Percentiles rank a stretch among this genome's conserved stretches.
Evolutionary conservation across 2,888 invertebrate species (phyloP).

Genomic region (Erebia ligea): DNA sequence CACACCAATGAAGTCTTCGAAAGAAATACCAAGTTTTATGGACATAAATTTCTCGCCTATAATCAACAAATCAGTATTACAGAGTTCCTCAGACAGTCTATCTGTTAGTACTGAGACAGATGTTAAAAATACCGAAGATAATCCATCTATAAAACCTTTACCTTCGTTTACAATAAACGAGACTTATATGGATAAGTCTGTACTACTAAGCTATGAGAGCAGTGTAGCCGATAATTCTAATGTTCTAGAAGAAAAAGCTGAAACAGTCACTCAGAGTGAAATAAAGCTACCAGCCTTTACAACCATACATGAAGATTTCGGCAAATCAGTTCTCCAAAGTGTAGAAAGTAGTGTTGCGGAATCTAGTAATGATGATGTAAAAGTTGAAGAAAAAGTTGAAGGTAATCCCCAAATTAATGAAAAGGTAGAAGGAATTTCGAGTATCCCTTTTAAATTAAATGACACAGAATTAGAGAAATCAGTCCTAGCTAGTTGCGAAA

Average conservation of each 20-base stretch:
- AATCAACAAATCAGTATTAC: slow-evolving; percentile 68
- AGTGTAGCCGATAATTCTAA: slow-evolving; percentile 54
- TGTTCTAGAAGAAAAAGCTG: slow-evolving; percentile 32
- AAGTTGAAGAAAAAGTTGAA: slow-evolving; percentile 30
- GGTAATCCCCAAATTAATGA: background rate
- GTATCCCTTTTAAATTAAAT: slow-evolving; percentile 54
- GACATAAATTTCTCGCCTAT: slow-evolving; percentile 75
- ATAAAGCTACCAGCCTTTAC: slow-evolving; percentile 58
- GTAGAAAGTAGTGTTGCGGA: slow-evolving; percentile 46
- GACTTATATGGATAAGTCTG: slow-evolving; percentile 61
- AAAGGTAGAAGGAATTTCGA: slow-evolving; percentile 41
- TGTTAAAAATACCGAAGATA: slow-evolving; percentile 47
- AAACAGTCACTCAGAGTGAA: slow-evolving; percentile 43
- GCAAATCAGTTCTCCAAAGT: slow-evolving; percentile 59
- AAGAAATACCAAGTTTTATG: slow-evolving; percentile 59
- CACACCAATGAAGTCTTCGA: slow-evolving; percentile 68
- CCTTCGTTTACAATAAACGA: slow-evolving; percentile 64
- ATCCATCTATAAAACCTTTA: slow-evolving; percentile 49
- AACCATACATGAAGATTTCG: slow-evolving; percentile 59
- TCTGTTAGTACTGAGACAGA: slow-evolving; percentile 53
- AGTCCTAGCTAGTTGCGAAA: slow-evolving; percentile 59
- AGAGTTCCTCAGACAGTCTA: slow-evolving; percentile 62
- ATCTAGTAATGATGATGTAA: slow-evolving; percentile 41
- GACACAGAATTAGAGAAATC: slow-evolving; percentile 62
- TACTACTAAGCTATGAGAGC: slow-evolving; percentile 67